Percentiles rank a stretch among this genome's conserved stretches.
These are phyloP conservation scores for Heliothis peltigera DNA, from an alignment of 2,888 invertebrate species.

Conservation along the genomic window DNA sequence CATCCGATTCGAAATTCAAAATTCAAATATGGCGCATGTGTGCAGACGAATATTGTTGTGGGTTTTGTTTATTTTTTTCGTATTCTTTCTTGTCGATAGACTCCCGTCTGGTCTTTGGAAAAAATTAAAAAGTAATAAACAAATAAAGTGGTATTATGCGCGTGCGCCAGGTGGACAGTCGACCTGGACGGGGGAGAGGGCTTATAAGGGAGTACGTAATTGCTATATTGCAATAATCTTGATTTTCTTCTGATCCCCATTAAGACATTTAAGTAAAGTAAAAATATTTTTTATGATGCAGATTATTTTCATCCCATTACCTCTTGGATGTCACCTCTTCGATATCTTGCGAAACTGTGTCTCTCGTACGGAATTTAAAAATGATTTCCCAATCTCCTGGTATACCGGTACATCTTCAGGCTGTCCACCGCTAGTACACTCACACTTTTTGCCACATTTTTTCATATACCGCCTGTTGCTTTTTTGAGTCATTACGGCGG, in stretches of 20 bases:
- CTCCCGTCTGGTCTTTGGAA: slow-evolving; percentile 70
- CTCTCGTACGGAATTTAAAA: not conserved
- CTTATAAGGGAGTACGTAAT: slow-evolving; percentile 23
- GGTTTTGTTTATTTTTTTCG: slow-evolving; percentile 73
- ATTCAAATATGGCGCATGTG: slow-evolving; percentile 85
- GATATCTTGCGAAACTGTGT: not conserved
- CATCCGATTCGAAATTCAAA: slow-evolving; percentile 87
- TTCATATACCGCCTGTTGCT: slow-evolving; percentile 62
- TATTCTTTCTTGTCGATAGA: slow-evolving; percentile 71
- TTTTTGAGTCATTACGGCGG: slow-evolving; percentile 62
- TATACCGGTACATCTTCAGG: slow-evolving; percentile 17
- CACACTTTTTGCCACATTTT: slow-evolving; percentile 61
- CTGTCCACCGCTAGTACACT: slow-evolving; percentile 29
- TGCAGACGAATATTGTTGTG: slow-evolving; percentile 75
- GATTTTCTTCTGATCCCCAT: slow-evolving; percentile 21
- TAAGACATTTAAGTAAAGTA: not conserved
- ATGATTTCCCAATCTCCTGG: not conserved
- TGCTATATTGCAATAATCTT: slow-evolving; percentile 34
- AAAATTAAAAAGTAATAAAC: slow-evolving; percentile 70
- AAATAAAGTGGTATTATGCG: slow-evolving; percentile 66
- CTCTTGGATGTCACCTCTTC: too few relatives aligned
- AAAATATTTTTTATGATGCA: slow-evolving; percentile 10
- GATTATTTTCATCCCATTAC: not conserved
- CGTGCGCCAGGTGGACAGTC: slow-evolving; percentile 58
- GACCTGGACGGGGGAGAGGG: slow-evolving; percentile 45